Percentiles rank a stretch among this genome's conserved stretches.
These are phyloP conservation scores for Crocallis elinguaria DNA, from an alignment of 2,888 invertebrate species.

Conservation along the genomic window DNA sequence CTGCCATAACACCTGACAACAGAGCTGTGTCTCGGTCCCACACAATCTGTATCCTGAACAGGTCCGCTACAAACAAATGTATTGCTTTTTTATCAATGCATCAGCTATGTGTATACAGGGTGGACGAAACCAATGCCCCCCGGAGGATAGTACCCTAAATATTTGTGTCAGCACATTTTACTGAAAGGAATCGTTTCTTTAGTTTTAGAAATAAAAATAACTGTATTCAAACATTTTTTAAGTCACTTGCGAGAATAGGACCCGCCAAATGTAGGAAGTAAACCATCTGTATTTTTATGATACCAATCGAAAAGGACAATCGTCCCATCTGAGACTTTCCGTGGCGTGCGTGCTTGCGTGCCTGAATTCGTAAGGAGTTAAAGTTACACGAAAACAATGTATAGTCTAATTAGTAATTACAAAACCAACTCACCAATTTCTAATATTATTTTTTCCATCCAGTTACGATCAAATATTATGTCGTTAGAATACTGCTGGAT, in stretches of 20 bases:
- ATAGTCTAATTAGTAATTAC: neutral
- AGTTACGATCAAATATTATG: constrained; percentile 51
- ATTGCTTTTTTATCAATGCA: neutral
- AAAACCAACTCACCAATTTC: constrained; percentile 54
- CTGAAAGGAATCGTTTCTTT: too few species aligned
- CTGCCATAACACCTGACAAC: constrained; percentile 55
- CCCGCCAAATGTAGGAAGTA: too few species aligned
- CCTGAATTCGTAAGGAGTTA: too few species aligned
- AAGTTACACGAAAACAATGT: too few species aligned
- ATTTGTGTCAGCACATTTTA: too few species aligned
- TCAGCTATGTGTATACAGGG: neutral
- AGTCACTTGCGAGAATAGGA: too few species aligned
- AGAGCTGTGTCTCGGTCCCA: constrained; percentile 62
- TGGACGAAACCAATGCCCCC: neutral
- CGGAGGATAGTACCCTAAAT: neutral
- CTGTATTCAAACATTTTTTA: too few species aligned
- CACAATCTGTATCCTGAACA: constrained; percentile 63
- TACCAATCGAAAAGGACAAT: too few species aligned
- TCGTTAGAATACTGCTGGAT: constrained; percentile 51
- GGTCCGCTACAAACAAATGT: constrained; percentile 54
- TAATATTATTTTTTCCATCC: constrained; percentile 63
- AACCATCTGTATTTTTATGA: too few species aligned
- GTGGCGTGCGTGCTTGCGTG: too few species aligned
- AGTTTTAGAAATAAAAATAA: too few species aligned
- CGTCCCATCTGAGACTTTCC: too few species aligned